Percentiles rank a stretch among this genome's conserved stretches.
phyloP scores from a whole-genome alignment of 2,888 invertebrate genomes.

The Lamellibrachia satsuma region DNA sequence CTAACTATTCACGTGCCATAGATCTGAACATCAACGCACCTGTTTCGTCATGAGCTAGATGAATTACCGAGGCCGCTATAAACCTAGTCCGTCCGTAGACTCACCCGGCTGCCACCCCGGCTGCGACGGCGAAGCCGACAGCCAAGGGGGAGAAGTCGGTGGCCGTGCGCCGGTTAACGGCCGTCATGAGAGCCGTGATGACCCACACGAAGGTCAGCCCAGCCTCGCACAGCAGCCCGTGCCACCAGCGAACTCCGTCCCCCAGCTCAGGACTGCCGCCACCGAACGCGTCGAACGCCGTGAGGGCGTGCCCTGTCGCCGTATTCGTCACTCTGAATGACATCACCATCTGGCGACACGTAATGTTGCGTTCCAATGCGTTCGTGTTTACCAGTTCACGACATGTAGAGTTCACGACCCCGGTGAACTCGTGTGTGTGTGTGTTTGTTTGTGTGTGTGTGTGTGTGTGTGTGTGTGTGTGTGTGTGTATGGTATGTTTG shows the following conservation, averaged over 20 bases:
- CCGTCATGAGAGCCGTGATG: slow-evolving; percentile 61
- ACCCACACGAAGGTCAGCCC: slow-evolving; percentile 56
- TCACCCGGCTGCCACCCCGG: slow-evolving; percentile 61
- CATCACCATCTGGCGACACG: neutral
- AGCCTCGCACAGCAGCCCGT: slow-evolving; percentile 32
- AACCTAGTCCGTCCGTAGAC: neutral
- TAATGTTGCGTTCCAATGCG: neutral
- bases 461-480: too few relatives aligned
- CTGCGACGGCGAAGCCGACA: slow-evolving; percentile 63
- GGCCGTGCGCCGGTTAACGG: slow-evolving; percentile 59
- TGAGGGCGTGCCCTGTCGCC: slow-evolving; percentile 21
- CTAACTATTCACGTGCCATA: too few relatives aligned
- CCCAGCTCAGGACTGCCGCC: slow-evolving; percentile 29
- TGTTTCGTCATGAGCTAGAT: too few relatives aligned
- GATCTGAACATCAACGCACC: too few relatives aligned
- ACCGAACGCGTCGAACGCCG: slow-evolving; percentile 29
- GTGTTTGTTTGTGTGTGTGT: too few relatives aligned
- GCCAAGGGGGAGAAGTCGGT: slow-evolving; percentile 62
- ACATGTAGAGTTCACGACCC: neutral
- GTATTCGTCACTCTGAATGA: neutral
- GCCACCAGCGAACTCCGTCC: slow-evolving; percentile 21
- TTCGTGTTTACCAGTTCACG: too few relatives aligned
- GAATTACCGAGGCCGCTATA: too few relatives aligned
- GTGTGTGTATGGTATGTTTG: too few relatives aligned
- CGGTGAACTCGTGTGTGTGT: neutral